phyloP scores from a whole-genome alignment of 2,113 vertebrate genomes.

The Chelonoidis abingdonii region DNA sequence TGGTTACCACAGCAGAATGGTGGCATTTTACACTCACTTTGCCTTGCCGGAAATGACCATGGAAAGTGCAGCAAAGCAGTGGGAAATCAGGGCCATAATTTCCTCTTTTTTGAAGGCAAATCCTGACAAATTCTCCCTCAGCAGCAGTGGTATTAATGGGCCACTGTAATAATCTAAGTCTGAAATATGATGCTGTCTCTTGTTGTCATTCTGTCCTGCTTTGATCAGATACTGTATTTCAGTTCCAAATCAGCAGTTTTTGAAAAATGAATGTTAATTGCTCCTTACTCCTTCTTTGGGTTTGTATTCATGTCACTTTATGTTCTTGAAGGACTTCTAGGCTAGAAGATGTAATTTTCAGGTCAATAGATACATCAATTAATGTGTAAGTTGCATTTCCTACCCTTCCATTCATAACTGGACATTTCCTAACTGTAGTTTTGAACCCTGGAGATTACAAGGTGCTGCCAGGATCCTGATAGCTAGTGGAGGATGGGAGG shows the following conservation, averaged over 20 bases:
- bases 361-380: not conserved
- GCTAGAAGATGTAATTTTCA: not conserved
- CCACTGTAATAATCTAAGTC: not conserved
- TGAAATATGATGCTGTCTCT: not conserved
- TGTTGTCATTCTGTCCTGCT: not conserved
- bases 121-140: not conserved
- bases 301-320: not conserved
- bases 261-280: not conserved
- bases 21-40: not conserved
- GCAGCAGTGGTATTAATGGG: not conserved
- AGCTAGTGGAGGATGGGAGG: not conserved
- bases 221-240: not conserved
- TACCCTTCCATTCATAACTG: not conserved
- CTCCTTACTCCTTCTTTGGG: not conserved
- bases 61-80: not conserved
- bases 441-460: not conserved
- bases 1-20: not conserved
- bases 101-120: not conserved
- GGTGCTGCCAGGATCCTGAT: not conserved
- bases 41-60: accelerated
- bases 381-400: not conserved
- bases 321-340: not conserved
- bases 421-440: not conserved
- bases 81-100: not conserved
- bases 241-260: not conserved